Conservation (phyloP, 2,888 invertebrate species). For the Tholera decimalis region DNA sequence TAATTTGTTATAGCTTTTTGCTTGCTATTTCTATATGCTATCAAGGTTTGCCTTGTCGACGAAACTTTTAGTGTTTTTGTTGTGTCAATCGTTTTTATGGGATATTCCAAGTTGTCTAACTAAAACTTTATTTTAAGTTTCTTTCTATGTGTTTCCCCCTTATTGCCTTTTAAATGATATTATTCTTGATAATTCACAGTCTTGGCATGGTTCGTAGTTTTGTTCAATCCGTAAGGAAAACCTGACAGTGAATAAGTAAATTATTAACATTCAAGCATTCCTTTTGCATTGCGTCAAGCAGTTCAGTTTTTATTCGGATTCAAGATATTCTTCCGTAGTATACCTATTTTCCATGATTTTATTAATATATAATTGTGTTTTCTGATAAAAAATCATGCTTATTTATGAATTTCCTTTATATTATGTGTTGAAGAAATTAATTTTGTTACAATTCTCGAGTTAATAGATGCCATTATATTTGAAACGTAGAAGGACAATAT, state of each 20-base stretch:
- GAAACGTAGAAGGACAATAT: constrained; percentile 2
- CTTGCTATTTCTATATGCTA: constrained; percentile 9
- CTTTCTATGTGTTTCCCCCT: background rate
- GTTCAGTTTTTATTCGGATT: constrained; percentile 42
- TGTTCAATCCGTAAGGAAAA: constrained; percentile 24
- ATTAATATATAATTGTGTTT: constrained; percentile 21
- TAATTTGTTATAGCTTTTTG: constrained; percentile 15
- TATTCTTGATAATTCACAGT: constrained; percentile 5
- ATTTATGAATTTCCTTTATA: constrained; percentile 10
- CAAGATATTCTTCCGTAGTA: constrained; percentile 27
- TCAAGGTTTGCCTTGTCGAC: constrained; percentile 9
- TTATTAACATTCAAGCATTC: constrained; percentile 54
- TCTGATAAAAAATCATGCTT: constrained; percentile 28
- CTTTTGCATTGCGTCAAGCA: constrained; percentile 51
- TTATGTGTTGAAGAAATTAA: constrained; percentile 1
- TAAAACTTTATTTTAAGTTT: background rate
- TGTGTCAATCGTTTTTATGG: too few species aligned
- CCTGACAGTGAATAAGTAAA: constrained; percentile 40
- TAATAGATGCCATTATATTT: background rate
- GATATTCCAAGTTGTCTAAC: background rate
- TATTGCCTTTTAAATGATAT: background rate
- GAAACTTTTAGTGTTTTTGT: background rate
- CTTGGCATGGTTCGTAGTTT: constrained; percentile 6
- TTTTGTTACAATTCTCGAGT: background rate
- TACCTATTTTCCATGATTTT: constrained; percentile 25